These are phyloP conservation scores for Psilanteris sp. DNA, from an alignment of 1,140 invertebrate species.

Conservation along the genomic window DNA sequence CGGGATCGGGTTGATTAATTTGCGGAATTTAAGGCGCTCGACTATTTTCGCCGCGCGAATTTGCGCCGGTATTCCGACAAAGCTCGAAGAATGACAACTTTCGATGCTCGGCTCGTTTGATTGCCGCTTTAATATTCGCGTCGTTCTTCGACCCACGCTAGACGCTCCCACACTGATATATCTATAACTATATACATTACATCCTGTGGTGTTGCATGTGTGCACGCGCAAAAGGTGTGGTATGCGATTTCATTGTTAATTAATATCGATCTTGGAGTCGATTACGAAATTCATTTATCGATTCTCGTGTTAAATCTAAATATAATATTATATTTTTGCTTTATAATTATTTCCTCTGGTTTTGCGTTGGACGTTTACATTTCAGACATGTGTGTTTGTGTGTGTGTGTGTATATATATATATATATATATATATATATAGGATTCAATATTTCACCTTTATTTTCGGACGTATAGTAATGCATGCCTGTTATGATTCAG, in stretches of 20 bases:
- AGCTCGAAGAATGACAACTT: slow-evolving; percentile 7
- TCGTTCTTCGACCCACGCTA: slow-evolving; percentile 46
- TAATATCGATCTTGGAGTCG: slow-evolving; percentile 49
- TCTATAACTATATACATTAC: slow-evolving; percentile 36
- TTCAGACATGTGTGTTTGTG: no score
- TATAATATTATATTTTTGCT: no score
- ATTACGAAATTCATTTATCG: slow-evolving; percentile 48
- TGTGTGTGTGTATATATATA: no score
- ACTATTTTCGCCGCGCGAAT: no score
- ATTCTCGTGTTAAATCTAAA: slow-evolving; percentile 21
- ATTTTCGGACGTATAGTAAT: no score
- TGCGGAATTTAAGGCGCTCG: not conserved
- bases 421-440: no score
- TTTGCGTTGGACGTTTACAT: no score
- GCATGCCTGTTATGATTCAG: no score
- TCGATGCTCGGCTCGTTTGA: not conserved
- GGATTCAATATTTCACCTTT: no score
- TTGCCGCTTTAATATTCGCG: slow-evolving; percentile 40
- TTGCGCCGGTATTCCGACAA: not conserved
- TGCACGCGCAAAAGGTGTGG: slow-evolving; percentile 57
- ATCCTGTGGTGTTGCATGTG: slow-evolving; percentile 41
- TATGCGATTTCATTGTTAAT: slow-evolving; percentile 56
- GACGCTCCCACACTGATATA: slow-evolving; percentile 53
- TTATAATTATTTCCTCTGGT: no score
- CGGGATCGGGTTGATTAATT: slow-evolving; percentile 17